Base-by-base conservation (phyloP, 2,888 invertebrate species). In the Chloromyia formosa region DNA sequence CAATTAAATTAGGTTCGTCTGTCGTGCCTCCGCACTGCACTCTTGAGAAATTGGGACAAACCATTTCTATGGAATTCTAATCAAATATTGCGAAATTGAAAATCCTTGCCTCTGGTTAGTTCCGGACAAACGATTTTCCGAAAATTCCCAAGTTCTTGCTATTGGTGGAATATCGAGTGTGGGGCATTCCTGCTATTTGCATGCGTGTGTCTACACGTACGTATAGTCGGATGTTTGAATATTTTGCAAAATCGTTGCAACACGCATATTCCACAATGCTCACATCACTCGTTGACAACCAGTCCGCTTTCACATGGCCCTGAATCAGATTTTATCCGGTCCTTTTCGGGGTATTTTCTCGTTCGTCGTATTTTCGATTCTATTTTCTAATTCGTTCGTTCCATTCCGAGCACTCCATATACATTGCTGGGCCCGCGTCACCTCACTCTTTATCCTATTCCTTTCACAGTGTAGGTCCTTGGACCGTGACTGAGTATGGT, bases 221-320 rank as follows among this genome's bases (percentile, higher is more conserved):
- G 27, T 22, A 42, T 20, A 20, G 49, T 22, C 22, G 49, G n/a
- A 42, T 14, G 49, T 49, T 35, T 35, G 27, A 35, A 49, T 49
- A 66, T 22, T 66, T 45, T 20, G 4, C 16, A n/a, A 22, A 66
- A 66, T 66, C 20, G 49, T 42, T 66, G 66, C 66, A 49, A 18
- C 66, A 66, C 66, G 66, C 66, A 66, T 66, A 66, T 66, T 66
- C 66, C 66, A 35, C 66, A 66, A 66, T 66, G 45, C 66, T 66
- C 66, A 49, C 66, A 66, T 66, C 66, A 49, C 27, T 66, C 66
- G 66, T 49, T 66, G 49, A 49, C 66, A 18, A 66, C 22, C 27
- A 20, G 18, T 20, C 23, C 66, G 66, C 66, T 35, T 35, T 35
- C 27, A 35, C 27, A 49, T 22, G 16, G 66, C 20, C 62, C 49